These are phyloP conservation scores for Trachemys scripta DNA, from an alignment of 2,113 vertebrate species.

Conservation along the genomic window DNA sequence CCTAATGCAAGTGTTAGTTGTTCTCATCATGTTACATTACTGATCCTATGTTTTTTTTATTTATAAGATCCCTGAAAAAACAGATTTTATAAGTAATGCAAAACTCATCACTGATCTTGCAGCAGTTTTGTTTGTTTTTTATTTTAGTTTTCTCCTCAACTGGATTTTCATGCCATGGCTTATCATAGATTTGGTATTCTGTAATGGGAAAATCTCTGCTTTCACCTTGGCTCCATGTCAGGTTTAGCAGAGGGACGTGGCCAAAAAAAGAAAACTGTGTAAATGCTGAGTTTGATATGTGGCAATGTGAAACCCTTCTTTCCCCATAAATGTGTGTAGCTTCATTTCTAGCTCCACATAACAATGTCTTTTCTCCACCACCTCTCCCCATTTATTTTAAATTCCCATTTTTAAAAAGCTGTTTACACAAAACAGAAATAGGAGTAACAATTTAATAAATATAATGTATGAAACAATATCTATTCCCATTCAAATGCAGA, in stretches of 20 bases:
- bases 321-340: constrained; percentile 69
- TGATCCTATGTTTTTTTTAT: background rate
- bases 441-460: background rate
- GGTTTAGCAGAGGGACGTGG: constrained; percentile 62
- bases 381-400: background rate
- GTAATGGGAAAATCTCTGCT: constrained; percentile 69
- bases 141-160: constrained; percentile 54
- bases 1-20: background rate
- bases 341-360: constrained; percentile 56
- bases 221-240: constrained; percentile 57
- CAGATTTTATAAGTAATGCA: constrained; percentile 9
- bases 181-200: constrained; percentile 69
- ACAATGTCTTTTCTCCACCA: background rate
- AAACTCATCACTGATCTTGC: constrained; percentile 44
- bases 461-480: background rate
- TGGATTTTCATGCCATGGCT: constrained; percentile 11
- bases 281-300: constrained; percentile 60
- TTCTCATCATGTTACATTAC: constrained; percentile 31
- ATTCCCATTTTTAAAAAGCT: background rate
- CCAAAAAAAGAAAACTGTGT: constrained; percentile 68
- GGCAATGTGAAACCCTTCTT: constrained; percentile 60
- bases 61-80: background rate
- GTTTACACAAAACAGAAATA: background rate
- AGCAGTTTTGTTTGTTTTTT: constrained; percentile 27
- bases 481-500: background rate